Conservation (phyloP, 2,888 invertebrate species). For the Oxycera nigricornis region DNA sequence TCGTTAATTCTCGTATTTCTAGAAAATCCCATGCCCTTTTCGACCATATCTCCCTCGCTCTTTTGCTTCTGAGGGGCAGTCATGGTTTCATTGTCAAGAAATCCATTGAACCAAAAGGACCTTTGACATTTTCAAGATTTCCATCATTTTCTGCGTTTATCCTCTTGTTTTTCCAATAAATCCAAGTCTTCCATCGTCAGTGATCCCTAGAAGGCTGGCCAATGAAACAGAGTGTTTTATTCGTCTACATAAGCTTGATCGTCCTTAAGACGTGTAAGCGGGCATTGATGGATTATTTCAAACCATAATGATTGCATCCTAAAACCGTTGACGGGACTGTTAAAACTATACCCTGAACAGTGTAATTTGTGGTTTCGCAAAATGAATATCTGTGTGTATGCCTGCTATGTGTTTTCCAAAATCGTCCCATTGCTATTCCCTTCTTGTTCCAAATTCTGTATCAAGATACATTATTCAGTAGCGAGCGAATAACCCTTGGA, state of each 20-base stretch:
- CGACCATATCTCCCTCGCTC: too few relatives aligned
- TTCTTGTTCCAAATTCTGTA: neutral
- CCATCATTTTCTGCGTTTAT: neutral
- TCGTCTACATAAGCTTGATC: too few relatives aligned
- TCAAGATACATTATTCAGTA: slow-evolving; percentile 9
- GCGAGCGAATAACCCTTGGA: neutral
- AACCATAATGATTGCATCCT: neutral
- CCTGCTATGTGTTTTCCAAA: slow-evolving; percentile 13
- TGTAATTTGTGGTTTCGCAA: slow-evolving; percentile 1
- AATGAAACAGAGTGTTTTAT: too few relatives aligned
- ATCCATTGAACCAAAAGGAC: neutral
- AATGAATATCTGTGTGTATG: neutral
- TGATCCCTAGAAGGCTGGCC: too few relatives aligned
- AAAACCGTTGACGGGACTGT: neutral
- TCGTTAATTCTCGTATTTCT: too few relatives aligned
- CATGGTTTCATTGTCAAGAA: too few relatives aligned
- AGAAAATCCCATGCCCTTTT: too few relatives aligned
- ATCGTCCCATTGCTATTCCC: neutral
- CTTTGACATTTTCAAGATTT: neutral
- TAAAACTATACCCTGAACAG: neutral
- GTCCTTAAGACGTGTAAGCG: too few relatives aligned
- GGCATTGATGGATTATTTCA: slow-evolving; percentile 27
- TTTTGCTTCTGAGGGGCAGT: too few relatives aligned
- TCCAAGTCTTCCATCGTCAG: too few relatives aligned
- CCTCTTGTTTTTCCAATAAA: too few relatives aligned